Evolutionary conservation across 1,140 invertebrate genomes (phyloP).

Genomic region (Leptinotarsa defecta): DNA sequence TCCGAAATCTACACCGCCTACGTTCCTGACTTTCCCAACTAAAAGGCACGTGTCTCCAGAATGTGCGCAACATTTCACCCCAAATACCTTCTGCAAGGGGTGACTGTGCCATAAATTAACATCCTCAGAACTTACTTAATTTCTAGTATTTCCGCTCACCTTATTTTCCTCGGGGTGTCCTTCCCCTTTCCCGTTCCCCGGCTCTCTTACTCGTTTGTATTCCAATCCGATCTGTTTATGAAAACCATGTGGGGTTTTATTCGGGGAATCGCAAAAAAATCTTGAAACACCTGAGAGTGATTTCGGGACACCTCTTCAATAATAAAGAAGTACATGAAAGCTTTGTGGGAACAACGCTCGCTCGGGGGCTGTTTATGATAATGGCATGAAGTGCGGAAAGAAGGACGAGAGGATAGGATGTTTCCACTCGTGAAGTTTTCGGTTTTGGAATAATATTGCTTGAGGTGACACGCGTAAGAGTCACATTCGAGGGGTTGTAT

Average conservation of each 20-base stretch:
- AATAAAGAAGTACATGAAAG: constrained; percentile 12
- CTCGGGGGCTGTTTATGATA: constrained; percentile 7
- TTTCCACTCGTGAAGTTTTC: constrained; percentile 20
- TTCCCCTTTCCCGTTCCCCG: neutral
- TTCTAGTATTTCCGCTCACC: constrained; percentile 14
- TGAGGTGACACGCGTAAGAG: neutral
- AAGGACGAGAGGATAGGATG: neutral
- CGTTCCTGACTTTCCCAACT: neutral
- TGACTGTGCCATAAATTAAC: constrained; percentile 7
- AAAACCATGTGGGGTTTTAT: constrained; percentile 11
- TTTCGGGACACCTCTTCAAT: constrained; percentile 15
- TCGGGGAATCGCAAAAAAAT: neutral
- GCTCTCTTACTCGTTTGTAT: neutral
- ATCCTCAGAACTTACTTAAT: constrained; percentile 21
- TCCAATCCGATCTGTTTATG: neutral
- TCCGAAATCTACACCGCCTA: neutral
- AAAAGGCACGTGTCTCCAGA: constrained; percentile 10
- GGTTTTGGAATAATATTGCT: constrained; percentile 12
- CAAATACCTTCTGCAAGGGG: constrained; percentile 15
- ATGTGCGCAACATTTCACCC: constrained; percentile 6
- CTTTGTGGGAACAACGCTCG: neutral
- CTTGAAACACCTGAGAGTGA: constrained; percentile 5
- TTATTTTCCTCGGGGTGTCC: constrained; percentile 7
- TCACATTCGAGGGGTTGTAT: neutral
- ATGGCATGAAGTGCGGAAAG: constrained; percentile 5